Conservation (phyloP, 2,113 vertebrate species). For the Syngnathus typhle region DNA sequence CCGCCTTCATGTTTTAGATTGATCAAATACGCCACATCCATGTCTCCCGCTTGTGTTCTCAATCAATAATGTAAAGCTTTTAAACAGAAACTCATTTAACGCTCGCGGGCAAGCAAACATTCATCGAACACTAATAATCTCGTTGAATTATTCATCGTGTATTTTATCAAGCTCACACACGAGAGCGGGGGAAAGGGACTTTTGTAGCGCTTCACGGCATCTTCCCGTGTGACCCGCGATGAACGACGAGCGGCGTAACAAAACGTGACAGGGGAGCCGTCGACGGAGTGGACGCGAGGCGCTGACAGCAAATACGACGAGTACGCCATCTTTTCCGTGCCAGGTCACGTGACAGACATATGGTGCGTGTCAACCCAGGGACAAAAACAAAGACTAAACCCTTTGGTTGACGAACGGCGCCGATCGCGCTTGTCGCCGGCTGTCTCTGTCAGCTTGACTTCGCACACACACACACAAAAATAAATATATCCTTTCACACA, state of each 20-base stretch:
- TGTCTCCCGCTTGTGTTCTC: conserved; percentile 5
- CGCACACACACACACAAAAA: conserved; percentile 1
- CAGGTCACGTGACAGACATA: conserved; percentile 26
- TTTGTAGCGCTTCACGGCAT: background rate
- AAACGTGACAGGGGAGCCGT: conserved; percentile 27
- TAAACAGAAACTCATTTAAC: conserved; percentile 18
- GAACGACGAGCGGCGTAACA: conserved; percentile 16
- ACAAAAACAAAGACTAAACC: conserved; percentile 24
- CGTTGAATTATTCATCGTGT: conserved; percentile 29
- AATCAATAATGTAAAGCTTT: conserved; percentile 26
- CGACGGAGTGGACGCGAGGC: background rate
- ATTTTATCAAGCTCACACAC: background rate
- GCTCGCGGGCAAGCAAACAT: conserved; percentile 13
- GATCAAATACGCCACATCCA: background rate
- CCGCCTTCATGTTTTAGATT: background rate
- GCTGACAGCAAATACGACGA: conserved; percentile 17
- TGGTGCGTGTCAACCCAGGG: conserved; percentile 6
- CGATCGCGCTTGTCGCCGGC: conserved; percentile 6
- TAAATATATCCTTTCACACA: conserved; percentile 8
- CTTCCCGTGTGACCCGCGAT: conserved; percentile 2
- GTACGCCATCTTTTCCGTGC: conserved; percentile 1
- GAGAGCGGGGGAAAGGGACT: fast-evolving
- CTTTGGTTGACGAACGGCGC: conserved; percentile 12
- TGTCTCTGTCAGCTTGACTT: conserved; percentile 20
- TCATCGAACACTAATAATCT: conserved; percentile 19